A percentile compares a stretch with the other conserved stretches of the same genome.
These are phyloP conservation scores for Hirtodrosophila duncani DNA, from an alignment of 2,888 invertebrate genomes.

Conservation along the genomic window DNA sequence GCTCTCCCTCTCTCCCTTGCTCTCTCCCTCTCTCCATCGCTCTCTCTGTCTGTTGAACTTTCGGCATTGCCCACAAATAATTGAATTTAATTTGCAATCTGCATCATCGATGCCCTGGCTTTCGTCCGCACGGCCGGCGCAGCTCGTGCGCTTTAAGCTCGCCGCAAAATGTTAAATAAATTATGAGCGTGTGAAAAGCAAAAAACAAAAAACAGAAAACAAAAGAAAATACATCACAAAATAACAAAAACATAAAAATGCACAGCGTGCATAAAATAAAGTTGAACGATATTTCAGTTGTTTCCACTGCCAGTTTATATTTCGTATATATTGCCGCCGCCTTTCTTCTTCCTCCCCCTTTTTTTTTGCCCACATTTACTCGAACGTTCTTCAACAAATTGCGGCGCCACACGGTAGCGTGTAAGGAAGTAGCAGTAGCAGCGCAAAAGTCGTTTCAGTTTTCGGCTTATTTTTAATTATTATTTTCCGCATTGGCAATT, in stretches of 20 bases:
- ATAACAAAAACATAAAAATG: constrained; percentile 20
- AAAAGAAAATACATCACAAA: constrained; percentile 11
- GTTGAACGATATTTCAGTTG: constrained; percentile 38
- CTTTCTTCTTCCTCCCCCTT: not conserved
- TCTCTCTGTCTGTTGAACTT: no score
- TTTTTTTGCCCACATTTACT: constrained; percentile 38
- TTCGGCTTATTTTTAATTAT: constrained; percentile 64
- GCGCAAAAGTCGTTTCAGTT: constrained; percentile 18
- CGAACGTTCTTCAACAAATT: constrained; percentile 24
- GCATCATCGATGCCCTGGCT: not conserved
- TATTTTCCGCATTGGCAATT: constrained; percentile 67
- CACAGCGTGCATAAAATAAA: constrained; percentile 52
- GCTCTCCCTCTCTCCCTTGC: no score
- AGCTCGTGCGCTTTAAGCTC: constrained; percentile 42
- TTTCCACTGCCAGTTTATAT: constrained; percentile 19
- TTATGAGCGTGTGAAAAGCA: constrained; percentile 37
- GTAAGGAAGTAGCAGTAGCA: not conserved
- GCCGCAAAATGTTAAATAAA: constrained; percentile 60
- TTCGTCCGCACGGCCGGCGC: not conserved
- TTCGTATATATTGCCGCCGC: constrained; percentile 7
- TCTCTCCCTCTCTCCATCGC: no score
- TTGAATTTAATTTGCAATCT: constrained; percentile 14
- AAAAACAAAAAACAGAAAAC: constrained; percentile 22
- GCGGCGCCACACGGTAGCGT: not conserved
- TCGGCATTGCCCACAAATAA: not conserved